A percentile compares a stretch with the other conserved stretches of the same genome.
Conservation (phyloP, 2,797 vertebrate genomes). For the Poeciliopsis presidionis region DNA sequence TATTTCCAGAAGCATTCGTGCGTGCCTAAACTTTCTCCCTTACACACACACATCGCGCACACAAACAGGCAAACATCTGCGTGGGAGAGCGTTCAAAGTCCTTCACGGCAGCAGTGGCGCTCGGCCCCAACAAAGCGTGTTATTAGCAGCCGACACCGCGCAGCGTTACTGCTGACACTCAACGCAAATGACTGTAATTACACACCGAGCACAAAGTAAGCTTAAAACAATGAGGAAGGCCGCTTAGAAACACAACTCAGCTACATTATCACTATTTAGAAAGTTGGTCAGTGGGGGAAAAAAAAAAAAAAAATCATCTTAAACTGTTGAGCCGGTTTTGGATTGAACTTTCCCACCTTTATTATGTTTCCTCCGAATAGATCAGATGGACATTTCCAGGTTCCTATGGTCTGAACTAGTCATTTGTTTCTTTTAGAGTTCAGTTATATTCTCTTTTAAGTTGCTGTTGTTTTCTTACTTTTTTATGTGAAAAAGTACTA, state of each 20-base stretch:
- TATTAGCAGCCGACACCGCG: slow-evolving; percentile 77
- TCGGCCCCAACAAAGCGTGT: slow-evolving; percentile 74
- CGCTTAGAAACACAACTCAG: slow-evolving; percentile 53
- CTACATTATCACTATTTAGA: slow-evolving; percentile 53
- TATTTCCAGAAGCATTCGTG: slow-evolving; percentile 47
- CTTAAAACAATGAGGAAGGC: slow-evolving; percentile 68
- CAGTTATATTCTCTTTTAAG: not conserved
- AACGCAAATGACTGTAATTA: slow-evolving; percentile 84
- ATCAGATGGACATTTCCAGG: not conserved
- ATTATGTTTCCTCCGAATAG: not conserved
- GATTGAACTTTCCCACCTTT: not conserved
- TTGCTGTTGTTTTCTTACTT: not conserved
- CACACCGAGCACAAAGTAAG: slow-evolving; percentile 70
- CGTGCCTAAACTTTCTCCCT: slow-evolving; percentile 34
- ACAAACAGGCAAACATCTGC: slow-evolving; percentile 62
- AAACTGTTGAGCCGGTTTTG: slow-evolving; percentile 18
- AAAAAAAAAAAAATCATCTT: slow-evolving; percentile 27
- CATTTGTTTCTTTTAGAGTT: not conserved
- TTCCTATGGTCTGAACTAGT: not conserved
- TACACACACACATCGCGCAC: slow-evolving; percentile 19
- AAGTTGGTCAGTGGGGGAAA: slow-evolving; percentile 62
- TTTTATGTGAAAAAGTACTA: not conserved
- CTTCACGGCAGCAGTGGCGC: slow-evolving; percentile 55
- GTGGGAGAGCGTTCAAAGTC: slow-evolving; percentile 68
- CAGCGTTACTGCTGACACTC: slow-evolving; percentile 70